Base-by-base conservation (phyloP, 2,113 vertebrate genomes). In the Pygoscelis antarcticus region DNA sequence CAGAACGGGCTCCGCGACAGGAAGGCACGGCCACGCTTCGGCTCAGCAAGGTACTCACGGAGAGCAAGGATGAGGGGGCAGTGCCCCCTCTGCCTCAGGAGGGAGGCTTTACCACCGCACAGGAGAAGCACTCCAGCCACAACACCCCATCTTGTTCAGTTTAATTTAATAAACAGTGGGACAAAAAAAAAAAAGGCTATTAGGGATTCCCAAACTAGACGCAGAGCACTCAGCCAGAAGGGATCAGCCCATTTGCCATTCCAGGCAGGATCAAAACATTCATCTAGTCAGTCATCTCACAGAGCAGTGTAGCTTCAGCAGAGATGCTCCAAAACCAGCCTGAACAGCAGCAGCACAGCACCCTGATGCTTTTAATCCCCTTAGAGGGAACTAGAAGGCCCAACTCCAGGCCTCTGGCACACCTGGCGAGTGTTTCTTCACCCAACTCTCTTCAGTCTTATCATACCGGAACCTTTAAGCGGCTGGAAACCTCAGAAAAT, bases 341-440 rank as follows among this genome's bases (percentile, higher is more conserved):
- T 29, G 12, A 16, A 4, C 3, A n/a, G 38, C 42, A n/a, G 38
- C 42, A 38, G 13, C 3, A 9, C 26, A 61, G 4, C 69, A 29
- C 9, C 5, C 26, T 2, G 1, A 18, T 7, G 11, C 4, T 5
- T 6, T 0, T 1, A 34, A 26, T 1, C 2, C 16, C 8, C 20
- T 16, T 1, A 7, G 3, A n/a, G 3, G 2, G 6, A 11, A 10
- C 1, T 16, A 2, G 1, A 16, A n/a, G 10, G 0, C 4, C 4
- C 2, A 26, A 12, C 3, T 25, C 8, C 38, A 40, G 4, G 17
- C 2, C 12, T 32, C 1, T 5, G 8, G 13, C 13, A 54, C 11
- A 5, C 13, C 3, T 13, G 2, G 4, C 13, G 11, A 64, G 12
- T 0, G 1, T 20, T 57, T 6, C 9, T 49, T 36, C 7, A 7